Percentiles rank a stretch among this genome's conserved stretches.
These are phyloP conservation scores for Ochropacha duplaris DNA, from an alignment of 2,888 invertebrate species.

Conservation along the genomic window DNA sequence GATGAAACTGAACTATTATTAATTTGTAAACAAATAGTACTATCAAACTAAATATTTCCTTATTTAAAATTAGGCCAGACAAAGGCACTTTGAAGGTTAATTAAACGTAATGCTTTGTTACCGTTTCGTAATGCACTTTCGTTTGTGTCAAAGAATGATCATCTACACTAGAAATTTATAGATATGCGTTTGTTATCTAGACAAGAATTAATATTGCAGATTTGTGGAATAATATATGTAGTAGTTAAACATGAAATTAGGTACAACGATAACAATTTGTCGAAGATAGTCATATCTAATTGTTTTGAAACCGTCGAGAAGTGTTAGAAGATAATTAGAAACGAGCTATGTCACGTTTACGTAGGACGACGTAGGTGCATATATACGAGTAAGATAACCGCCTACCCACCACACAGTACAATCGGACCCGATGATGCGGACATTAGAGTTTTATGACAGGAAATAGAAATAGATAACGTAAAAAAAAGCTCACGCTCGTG, in stretches of 20 bases:
- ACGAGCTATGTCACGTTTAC: background rate
- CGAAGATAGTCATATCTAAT: background rate
- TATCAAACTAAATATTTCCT: no score
- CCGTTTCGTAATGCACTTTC: no score
- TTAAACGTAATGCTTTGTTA: no score
- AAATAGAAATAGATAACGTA: background rate
- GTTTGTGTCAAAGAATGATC: no score
- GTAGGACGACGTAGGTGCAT: conserved; percentile 17
- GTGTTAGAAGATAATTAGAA: conserved; percentile 2
- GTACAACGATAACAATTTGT: background rate
- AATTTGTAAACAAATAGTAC: background rate
- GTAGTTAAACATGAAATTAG: background rate
- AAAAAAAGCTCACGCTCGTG: background rate
- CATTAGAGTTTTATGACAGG: conserved; percentile 5
- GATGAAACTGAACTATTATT: conserved; percentile 11
- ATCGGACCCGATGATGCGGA: conserved; percentile 7
- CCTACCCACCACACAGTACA: conserved; percentile 15
- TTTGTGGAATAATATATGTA: background rate
- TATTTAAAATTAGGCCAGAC: no score
- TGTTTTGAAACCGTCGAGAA: conserved; percentile 14
- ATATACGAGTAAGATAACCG: conserved; percentile 15
- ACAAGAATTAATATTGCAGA: no score
- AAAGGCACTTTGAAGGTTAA: no score
- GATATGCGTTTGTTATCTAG: no score
- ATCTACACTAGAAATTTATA: no score